Evolutionary conservation across 2,113 vertebrate genomes (phyloP).

Genomic region (Pungitius pungitius): DNA sequence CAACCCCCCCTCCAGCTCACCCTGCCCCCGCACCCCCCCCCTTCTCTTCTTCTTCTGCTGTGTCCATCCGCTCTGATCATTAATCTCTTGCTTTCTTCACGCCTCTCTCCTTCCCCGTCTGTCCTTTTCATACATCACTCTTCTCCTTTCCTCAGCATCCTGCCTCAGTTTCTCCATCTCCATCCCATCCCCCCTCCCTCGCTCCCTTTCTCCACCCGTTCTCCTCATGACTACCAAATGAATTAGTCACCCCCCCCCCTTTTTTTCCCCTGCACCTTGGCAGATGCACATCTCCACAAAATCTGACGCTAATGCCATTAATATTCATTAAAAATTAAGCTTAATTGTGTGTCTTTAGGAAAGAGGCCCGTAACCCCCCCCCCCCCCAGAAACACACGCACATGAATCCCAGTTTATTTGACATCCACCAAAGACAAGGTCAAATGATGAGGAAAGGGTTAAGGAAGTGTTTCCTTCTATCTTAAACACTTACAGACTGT

Average conservation of each 20-base stretch:
- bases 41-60: not conserved
- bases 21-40: not conserved
- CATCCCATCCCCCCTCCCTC: not conserved
- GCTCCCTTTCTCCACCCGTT: constrained; percentile 45
- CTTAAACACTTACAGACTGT: constrained; percentile 14
- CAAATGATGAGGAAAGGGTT: not conserved
- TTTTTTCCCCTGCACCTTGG: constrained; percentile 71
- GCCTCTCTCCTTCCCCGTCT: not conserved
- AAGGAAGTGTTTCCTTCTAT: not conserved
- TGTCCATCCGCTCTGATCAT: constrained; percentile 7
- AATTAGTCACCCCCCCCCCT: constrained; percentile 72
- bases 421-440: constrained; percentile 1
- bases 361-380: constrained; percentile 42
- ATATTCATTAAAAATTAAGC: constrained; percentile 88
- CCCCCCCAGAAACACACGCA: constrained; percentile 14
- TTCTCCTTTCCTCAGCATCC: not conserved
- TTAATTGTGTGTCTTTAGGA: constrained; percentile 81
- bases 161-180: constrained; percentile 12
- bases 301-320: constrained; percentile 83
- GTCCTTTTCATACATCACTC: constrained; percentile 6
- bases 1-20: too few relatives aligned
- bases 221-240: constrained; percentile 80
- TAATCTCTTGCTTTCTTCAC: not conserved
- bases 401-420: constrained; percentile 22
- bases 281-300: constrained; percentile 81